phyloP scores from a whole-genome alignment of 2,888 invertebrate species.

The Plebejus argus region DNA sequence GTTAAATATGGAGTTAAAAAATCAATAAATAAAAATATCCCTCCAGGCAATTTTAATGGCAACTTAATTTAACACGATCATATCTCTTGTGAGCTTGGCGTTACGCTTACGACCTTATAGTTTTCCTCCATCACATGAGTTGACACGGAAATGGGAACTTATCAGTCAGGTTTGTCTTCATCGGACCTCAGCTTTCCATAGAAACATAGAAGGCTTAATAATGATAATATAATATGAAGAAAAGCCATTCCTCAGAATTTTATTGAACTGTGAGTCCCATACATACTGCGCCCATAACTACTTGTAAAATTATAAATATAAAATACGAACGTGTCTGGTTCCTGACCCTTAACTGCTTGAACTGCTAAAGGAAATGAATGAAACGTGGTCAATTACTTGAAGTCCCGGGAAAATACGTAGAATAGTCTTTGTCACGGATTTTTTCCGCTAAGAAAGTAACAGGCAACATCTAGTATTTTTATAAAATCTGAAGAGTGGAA shows the following conservation, averaged over 20 bases:
- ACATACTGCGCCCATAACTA: background rate
- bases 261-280: background rate
- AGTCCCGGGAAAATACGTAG: background rate
- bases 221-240: too few species aligned
- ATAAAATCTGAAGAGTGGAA: background rate
- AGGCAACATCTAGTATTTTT: background rate
- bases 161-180: background rate
- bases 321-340: background rate
- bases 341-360: too few species aligned
- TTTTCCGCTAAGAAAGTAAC: background rate
- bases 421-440: background rate
- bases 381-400: too few species aligned
- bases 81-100: background rate
- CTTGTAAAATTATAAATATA: background rate
- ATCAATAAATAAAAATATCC: background rate
- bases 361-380: too few species aligned
- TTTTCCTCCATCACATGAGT: conserved; percentile 4
- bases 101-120: background rate
- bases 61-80: background rate
- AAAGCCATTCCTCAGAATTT: background rate
- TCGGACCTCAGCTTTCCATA: background rate
- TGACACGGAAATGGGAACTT: background rate
- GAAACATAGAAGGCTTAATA: too few species aligned
- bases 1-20: too few species aligned
- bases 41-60: background rate